phyloP scores from a whole-genome alignment of 2,888 invertebrate species.

The Eupithecia dodoneata region DNA sequence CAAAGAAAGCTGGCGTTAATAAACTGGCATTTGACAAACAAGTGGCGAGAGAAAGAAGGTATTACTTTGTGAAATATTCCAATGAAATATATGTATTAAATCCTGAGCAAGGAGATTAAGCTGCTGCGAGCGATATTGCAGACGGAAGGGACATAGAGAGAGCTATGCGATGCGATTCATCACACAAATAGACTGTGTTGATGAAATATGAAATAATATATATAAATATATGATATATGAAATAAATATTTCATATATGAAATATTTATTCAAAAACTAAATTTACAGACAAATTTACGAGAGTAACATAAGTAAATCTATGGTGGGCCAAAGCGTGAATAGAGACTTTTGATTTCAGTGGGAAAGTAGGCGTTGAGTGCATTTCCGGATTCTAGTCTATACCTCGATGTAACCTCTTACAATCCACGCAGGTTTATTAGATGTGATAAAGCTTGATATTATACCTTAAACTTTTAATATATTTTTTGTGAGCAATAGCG shows the following conservation, averaged over 20 bases:
- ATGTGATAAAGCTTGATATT: background rate
- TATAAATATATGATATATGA: too few species aligned
- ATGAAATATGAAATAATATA: too few species aligned
- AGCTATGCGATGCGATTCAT: conserved; percentile 18
- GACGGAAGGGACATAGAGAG: conserved; percentile 27
- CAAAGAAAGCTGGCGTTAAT: conserved; percentile 59
- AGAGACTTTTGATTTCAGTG: too few species aligned
- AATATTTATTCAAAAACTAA: too few species aligned
- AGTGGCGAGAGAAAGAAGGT: conserved; percentile 54
- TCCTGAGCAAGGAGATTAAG: conserved; percentile 74
- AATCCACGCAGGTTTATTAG: background rate
- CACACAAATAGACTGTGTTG: background rate
- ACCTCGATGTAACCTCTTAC: background rate
- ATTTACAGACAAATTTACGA: too few species aligned
- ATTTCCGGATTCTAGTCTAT: background rate
- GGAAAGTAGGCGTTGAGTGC: background rate
- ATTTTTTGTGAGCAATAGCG: background rate
- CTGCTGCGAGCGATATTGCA: conserved; percentile 70
- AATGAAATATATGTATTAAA: conserved; percentile 82
- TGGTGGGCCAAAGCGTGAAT: too few species aligned
- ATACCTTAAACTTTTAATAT: background rate
- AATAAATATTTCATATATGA: too few species aligned
- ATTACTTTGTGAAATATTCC: conserved; percentile 75
- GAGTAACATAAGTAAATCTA: too few species aligned
- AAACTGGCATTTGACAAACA: conserved; percentile 76